Base-by-base conservation (phyloP, 1,140 invertebrate species). In the Eriosoma lanigerum region DNA sequence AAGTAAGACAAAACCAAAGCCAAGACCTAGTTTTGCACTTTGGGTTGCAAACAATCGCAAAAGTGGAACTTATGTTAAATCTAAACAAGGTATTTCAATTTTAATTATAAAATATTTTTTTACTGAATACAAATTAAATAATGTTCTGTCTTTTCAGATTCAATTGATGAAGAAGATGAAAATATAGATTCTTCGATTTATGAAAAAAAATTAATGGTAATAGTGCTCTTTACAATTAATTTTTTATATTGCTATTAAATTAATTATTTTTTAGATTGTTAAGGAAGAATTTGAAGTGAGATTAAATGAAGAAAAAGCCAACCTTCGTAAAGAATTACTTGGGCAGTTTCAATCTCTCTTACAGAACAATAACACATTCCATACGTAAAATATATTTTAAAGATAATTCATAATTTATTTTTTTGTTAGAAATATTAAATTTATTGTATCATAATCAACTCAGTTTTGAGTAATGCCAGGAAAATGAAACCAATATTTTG, bases 251-350 rank as follows among this genome's bases (percentile, higher is more conserved):
- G 15, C 19, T 52, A 19, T 44, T 38, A 38, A 12, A 13, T 8
- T 21, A n/a, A n/a, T 13, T 38, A 38, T 44, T 26, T 75, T 38
- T 29, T 52, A 72, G 68, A 29, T 85, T 5, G 84, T 86, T 78
- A 87, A 86, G 80, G 82, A 85, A 64, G 81, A 82, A 17, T 81
- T 87, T 9, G 86, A 85, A 78, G 83, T 84, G 24, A 84, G 87
- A 83, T 82, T 86, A 21, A 44, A 73, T 12, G 26, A 82, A 3
- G 62, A 52, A 12, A 81, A 83, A 24, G 62, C 84, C 48, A 81
- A 82, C 54, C 66, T 84, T 15, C 44, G 60, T 50, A 68, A 70
- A 80, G 68, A 72, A 26, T 44, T 62, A 26, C 52, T 50, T 8
- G 24, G 10, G 62, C 19, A 46, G 84, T 84, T 58, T 84, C 60